Percentiles rank a stretch among this genome's conserved stretches.
phyloP scores from a whole-genome alignment of 2,797 vertebrate genomes.

The Lindbergichthys nudifrons region DNA sequence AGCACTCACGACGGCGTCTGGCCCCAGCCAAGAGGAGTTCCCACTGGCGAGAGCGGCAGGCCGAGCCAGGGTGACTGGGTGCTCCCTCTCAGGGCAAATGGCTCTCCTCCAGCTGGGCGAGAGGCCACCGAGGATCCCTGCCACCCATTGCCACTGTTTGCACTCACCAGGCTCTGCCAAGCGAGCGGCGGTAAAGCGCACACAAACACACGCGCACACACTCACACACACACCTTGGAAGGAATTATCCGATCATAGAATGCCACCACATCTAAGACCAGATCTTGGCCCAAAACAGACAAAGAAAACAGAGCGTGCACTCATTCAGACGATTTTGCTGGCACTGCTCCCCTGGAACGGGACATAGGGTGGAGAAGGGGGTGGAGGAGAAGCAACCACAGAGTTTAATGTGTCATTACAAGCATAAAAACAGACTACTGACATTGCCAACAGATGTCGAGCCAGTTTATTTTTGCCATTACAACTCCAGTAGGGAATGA shows the following conservation, averaged over 20 bases:
- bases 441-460: constrained; percentile 83
- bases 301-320: constrained; percentile 82
- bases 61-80: constrained; percentile 71
- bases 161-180: constrained; percentile 68
- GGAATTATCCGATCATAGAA: constrained; percentile 82
- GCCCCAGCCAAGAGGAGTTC: constrained; percentile 77
- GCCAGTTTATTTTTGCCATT: constrained; percentile 81
- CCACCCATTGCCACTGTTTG: constrained; percentile 79
- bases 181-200: constrained; percentile 46
- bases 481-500: constrained; percentile 74
- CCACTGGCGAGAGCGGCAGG: constrained; percentile 66
- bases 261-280: constrained; percentile 81
- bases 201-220: constrained; percentile 63
- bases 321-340: constrained; percentile 81
- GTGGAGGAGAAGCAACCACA: constrained; percentile 65
- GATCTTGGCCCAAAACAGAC: constrained; percentile 80
- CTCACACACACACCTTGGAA: constrained; percentile 76
- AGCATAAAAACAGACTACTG: constrained; percentile 83
- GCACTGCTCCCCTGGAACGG: constrained; percentile 76
- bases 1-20: constrained; percentile 50
- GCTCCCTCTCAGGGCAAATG: constrained; percentile 76
- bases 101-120: constrained; percentile 82
- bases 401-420: constrained; percentile 86
- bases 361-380: constrained; percentile 62
- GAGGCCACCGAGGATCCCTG: constrained; percentile 79